Base-by-base conservation (phyloP, 2,888 invertebrate genomes). In the Eristalis intricaria region DNA sequence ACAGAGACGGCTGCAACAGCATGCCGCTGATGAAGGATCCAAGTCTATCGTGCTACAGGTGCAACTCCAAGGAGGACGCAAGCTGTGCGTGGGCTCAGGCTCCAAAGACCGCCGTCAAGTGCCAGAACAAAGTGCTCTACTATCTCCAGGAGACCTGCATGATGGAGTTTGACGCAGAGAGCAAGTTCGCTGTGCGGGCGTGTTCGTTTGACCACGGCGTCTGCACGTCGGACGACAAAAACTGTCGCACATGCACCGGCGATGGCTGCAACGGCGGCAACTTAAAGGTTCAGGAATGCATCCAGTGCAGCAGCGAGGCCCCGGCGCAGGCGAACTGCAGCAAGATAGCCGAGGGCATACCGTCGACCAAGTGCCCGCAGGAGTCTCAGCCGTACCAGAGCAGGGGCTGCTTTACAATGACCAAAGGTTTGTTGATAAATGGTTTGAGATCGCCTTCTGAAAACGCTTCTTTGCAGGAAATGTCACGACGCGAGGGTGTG, bases 401-500 rank as follows among this genome's bases (percentile, higher is more conserved):
- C 8, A 77, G 89, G 26, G 90, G 90, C 32, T 90, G 90, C 38
- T 90, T 77, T 61, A 80, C 86, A 5, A 68, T 76, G 64, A 84
- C 38, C 19, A 84, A 84, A 71, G 88, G 90, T 90, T 82, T 73
- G 77, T 77, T n/a, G 10, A 10, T 7, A 23, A 60, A 23, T 29
- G 1, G 1, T 7, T 1, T 13, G 15, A 60, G 26, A 10, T 26
- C 19, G 4, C 1, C 26, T 26, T 26, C 13, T 60, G 26, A 26
- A 50, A 15, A 2, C 1, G 58, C 11, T 77, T 32, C 61, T 74
- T 79, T 22, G 50, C 40, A 91, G 91, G 64, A 0, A 91, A 90
- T 68, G 70, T 88, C 1, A 90, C 91, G 0, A 89, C 79, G 50
- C 90, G 92, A 0, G 92, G 92, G 19, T 92, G 92, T 76, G 71